Conservation (phyloP, 2,113 vertebrate species). For the Eublepharis macularius region DNA sequence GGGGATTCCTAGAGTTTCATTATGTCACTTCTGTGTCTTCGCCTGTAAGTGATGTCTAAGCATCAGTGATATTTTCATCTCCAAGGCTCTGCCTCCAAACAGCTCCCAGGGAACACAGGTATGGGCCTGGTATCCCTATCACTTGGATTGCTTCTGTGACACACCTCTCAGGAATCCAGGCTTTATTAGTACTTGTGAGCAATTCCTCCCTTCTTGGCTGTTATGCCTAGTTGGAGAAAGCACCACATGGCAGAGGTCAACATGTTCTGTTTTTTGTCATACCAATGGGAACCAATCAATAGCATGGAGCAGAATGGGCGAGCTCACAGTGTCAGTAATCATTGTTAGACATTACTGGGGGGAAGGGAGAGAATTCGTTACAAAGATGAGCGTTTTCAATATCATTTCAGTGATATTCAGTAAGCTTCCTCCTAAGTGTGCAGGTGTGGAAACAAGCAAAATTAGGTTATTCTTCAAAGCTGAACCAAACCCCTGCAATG, state of each 20-base stretch:
- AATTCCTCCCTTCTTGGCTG: not conserved
- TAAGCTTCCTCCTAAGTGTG: not conserved
- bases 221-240: not conserved
- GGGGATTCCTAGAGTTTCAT: too few relatives aligned
- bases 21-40: too few relatives aligned
- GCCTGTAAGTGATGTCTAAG: too few relatives aligned
- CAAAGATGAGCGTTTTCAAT: not conserved
- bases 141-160: not conserved
- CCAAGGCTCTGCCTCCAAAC: too few relatives aligned
- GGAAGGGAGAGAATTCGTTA: not conserved
- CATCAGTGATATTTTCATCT: too few relatives aligned
- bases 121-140: not conserved
- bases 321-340: not conserved
- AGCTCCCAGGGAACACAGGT: too few relatives aligned
- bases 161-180: not conserved
- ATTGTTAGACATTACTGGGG: not conserved
- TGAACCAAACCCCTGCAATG: too few relatives aligned
- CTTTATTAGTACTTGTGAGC: not conserved
- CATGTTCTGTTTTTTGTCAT: too few relatives aligned
- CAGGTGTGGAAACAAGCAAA: not conserved
- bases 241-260: too few relatives aligned
- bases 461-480: not conserved
- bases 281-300: too few relatives aligned
- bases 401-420: not conserved
- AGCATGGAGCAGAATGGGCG: not conserved